Conservation (phyloP, 1,140 invertebrate species). For the Lamellibrachia luymesi region DNA sequence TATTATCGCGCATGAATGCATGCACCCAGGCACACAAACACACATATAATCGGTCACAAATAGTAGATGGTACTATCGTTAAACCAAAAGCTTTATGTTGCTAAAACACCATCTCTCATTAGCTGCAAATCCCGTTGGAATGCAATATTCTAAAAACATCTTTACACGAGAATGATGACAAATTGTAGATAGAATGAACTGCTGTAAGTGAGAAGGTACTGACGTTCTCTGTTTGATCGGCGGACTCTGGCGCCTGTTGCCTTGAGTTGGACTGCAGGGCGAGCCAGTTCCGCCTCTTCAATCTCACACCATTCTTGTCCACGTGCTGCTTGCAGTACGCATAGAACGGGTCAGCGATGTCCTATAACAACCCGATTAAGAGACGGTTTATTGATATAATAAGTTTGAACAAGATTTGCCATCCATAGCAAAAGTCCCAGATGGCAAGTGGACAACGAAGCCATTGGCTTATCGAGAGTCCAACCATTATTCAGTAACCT, state of each 20-base stretch:
- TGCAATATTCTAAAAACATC: neutral
- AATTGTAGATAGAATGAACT: neutral
- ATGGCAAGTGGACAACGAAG: too few species aligned
- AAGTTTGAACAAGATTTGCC: too few species aligned
- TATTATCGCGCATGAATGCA: too few species aligned
- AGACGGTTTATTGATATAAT: neutral
- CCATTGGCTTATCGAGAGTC: too few species aligned
- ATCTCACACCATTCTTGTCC: conserved; percentile 52
- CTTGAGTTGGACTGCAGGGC: conserved; percentile 75
- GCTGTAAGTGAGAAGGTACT: neutral
- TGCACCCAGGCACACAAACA: too few species aligned
- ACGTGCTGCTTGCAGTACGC: conserved; percentile 85
- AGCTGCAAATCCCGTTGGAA: too few species aligned
- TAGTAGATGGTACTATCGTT: too few species aligned
- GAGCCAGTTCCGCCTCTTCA: conserved; percentile 78
- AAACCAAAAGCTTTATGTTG: too few species aligned
- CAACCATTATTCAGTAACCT: too few species aligned
- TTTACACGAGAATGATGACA: neutral
- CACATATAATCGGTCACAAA: too few species aligned
- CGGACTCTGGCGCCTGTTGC: neutral
- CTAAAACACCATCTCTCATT: too few species aligned
- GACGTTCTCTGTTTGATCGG: neutral
- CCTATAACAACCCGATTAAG: conserved; percentile 50
- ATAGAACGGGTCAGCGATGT: conserved; percentile 95
- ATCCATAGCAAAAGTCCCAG: too few species aligned